Evolutionary conservation across 2,113 vertebrate species (phyloP), one percentile per base, ranked within the genome.

Genomic region (Pachypanchax playfairii): DNA sequence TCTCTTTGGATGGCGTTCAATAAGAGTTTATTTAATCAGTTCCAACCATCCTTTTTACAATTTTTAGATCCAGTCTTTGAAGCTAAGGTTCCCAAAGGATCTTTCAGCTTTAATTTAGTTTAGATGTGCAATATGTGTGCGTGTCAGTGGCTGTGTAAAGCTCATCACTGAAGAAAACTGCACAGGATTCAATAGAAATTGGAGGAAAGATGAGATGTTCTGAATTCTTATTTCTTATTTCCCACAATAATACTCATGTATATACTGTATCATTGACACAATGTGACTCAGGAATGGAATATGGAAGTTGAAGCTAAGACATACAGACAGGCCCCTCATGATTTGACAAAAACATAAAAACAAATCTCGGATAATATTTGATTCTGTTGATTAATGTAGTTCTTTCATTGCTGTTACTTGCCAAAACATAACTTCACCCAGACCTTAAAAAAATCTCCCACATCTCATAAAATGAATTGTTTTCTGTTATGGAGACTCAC

Each of bases 61-160:
- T 55, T 70, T 73, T 42, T 58, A 59, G 49, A 76, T 75, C 38
- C 39, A 29, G 38, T 63, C 61, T 68, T 79, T 77, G 75, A 64
- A 75, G 58, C 65, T 52, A 9, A 20, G 12, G 5, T 46, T 85
- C 82, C 77, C 65, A 6, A 29, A 83, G 75, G 80, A 83, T 63
- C 56, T 14, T 86, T 86, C 70, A 69, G 70, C 28, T 87, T 86
- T 79, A 80, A 88, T 84, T 85, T 67, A 73, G 56, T 83, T 83
- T 83, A 77, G 77, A 81, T 78, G 79, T 82, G 63, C 38, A 58
- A 75, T 85, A 82, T 89, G 85, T 72, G 71, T 20, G 54, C 43
- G 15, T 65, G 64, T 84, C 65, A 44, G 73, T 55, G 35, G 50
- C 68, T 46, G 54, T 62, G 65, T 80, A 68, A 61, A 61, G 36